Conservation (phyloP, 2,113 vertebrate species). For the Melanerpes aurifrons region DNA sequence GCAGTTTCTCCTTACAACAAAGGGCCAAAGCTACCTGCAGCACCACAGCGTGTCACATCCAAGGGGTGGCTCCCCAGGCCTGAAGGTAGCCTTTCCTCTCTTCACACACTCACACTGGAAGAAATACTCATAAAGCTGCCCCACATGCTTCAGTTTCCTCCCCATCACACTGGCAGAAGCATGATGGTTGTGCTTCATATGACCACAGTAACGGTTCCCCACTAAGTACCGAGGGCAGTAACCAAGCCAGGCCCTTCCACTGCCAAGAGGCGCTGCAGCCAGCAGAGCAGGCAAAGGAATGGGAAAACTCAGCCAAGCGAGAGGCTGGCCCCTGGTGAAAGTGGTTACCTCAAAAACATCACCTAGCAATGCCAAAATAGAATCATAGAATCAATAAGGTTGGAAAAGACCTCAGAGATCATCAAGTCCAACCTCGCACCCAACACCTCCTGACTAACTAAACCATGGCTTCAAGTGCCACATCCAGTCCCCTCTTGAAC, state of each 20-base stretch:
- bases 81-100: not conserved
- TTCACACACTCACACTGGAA: not conserved
- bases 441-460: too few relatives aligned
- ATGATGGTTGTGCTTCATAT: fast-evolving
- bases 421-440: too few relatives aligned
- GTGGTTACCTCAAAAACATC: fast-evolving
- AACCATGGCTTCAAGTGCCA: too few relatives aligned
- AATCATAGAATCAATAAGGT: too few relatives aligned
- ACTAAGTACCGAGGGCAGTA: not conserved
- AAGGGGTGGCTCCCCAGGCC: fast-evolving
- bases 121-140: not conserved
- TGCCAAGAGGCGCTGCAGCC: not conserved
- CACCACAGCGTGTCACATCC: not conserved
- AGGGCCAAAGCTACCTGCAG: not conserved
- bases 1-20: not conserved
- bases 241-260: not conserved
- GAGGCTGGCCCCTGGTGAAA: fast-evolving
- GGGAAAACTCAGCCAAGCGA: not conserved
- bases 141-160: not conserved
- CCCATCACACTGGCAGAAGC: fast-evolving
- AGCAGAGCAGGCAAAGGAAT: not conserved
- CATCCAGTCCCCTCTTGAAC: too few relatives aligned
- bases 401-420: too few relatives aligned
- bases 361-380: fast-evolving
- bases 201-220: not conserved